Evolutionary conservation across 1,140 invertebrate genomes (phyloP).

Genomic region (Latrodectus geometricus): DNA sequence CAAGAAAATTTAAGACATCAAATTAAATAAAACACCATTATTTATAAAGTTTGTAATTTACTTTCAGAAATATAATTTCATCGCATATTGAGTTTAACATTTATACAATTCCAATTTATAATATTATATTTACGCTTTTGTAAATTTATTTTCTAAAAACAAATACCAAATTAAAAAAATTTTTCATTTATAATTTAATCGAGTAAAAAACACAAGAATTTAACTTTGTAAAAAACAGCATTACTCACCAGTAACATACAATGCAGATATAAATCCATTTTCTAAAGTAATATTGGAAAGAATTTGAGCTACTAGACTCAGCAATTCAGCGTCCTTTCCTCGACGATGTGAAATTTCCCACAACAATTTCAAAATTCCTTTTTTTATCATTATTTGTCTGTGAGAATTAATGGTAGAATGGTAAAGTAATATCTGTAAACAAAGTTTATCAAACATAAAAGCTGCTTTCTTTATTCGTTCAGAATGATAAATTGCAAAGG

Average conservation of each 20-base stretch:
- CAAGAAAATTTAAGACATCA: too few species aligned
- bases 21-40: too few species aligned
- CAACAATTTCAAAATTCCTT: not conserved
- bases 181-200: too few species aligned
- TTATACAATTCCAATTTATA: too few species aligned
- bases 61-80: too few species aligned
- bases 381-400: not conserved
- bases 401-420: not conserved
- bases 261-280: not conserved
- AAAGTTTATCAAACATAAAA: not conserved
- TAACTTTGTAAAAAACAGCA: too few species aligned
- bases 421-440: not conserved
- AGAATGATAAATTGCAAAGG: slow-evolving; percentile 1
- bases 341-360: not conserved
- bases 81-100: too few species aligned
- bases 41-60: too few species aligned
- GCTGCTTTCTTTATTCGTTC: not conserved
- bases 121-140: too few species aligned
- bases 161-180: too few species aligned
- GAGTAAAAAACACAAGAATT: too few species aligned
- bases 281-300: slow-evolving; percentile 16
- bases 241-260: slow-evolving; percentile 2
- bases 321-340: not conserved
- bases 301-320: slow-evolving; percentile 5
- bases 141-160: too few species aligned